Conservation (phyloP, 2,113 vertebrate species). For the Nanorana parkeri region DNA sequence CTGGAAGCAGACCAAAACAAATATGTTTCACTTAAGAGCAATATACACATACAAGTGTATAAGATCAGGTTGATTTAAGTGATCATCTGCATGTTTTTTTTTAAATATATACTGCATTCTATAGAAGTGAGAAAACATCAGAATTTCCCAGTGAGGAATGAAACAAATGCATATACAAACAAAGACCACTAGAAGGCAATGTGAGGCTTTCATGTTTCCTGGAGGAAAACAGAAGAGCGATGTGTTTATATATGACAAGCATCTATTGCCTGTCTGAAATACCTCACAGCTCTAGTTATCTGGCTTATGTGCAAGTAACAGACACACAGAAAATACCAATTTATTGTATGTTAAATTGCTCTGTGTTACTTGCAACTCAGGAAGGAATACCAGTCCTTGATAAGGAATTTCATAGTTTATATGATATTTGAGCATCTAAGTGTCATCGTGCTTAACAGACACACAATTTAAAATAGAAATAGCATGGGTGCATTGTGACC, state of each 20-base stretch:
- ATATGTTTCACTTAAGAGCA: no score
- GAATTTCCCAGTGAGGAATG: no score
- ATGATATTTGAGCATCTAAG: neutral
- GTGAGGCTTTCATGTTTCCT: slow-evolving; percentile 5
- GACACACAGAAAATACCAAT: slow-evolving; percentile 25
- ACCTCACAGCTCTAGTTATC: slow-evolving; percentile 38
- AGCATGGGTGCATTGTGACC: neutral
- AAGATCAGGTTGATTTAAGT: no score
- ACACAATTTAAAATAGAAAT: neutral
- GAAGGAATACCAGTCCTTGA: slow-evolving; percentile 9
- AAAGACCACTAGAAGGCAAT: slow-evolving; percentile 48
- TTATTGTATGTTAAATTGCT: slow-evolving; percentile 24
- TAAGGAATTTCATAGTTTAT: slow-evolving; percentile 26
- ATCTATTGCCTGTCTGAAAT: slow-evolving; percentile 46
- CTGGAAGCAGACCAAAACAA: no score
- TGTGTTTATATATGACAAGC: slow-evolving; percentile 32
- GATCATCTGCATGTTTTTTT: no score
- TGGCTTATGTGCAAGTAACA: slow-evolving; percentile 40
- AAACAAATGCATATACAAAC: slow-evolving; percentile 10
- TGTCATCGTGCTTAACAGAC: slow-evolving; percentile 1
- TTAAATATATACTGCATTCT: no score
- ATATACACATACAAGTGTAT: no score
- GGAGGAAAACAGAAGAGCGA: neutral
- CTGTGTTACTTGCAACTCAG: slow-evolving; percentile 17
- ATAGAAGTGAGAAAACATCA: no score